Evolutionary conservation across 1,140 invertebrate genomes (phyloP).

Genomic region (Holcopasites calliopsidis): DNA sequence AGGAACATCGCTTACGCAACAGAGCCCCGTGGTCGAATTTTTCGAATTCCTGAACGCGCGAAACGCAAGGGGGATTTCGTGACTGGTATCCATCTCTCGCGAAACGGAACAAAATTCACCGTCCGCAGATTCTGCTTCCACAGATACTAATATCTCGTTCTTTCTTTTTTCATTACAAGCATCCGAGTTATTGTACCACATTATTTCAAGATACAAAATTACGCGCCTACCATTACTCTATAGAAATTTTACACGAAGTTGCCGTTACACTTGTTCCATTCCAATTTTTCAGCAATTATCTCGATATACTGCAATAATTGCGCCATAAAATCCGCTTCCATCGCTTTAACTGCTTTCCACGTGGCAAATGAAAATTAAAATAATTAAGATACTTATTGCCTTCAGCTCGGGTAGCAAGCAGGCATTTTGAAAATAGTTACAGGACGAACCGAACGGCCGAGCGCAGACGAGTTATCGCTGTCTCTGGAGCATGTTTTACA

Average conservation of each 20-base stretch:
- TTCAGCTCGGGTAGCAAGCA: not conserved
- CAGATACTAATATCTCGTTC: too few relatives aligned
- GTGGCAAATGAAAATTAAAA: not conserved
- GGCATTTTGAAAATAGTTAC: not conserved
- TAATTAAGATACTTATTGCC: not conserved
- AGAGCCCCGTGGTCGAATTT: constrained; percentile 61
- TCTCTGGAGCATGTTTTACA: not conserved
- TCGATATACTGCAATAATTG: not conserved
- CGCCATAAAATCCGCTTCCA: not conserved
- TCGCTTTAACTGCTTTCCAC: not conserved
- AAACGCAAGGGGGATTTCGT: not conserved
- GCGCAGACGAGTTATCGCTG: not conserved
- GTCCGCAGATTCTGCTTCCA: too few relatives aligned
- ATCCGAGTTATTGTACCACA: too few relatives aligned
- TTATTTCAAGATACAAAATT: too few relatives aligned
- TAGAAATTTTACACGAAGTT: too few relatives aligned
- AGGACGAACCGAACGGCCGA: not conserved
- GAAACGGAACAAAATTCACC: too few relatives aligned
- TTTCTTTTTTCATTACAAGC: too few relatives aligned
- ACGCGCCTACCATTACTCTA: too few relatives aligned
- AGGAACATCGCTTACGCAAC: constrained; percentile 71
- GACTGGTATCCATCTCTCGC: not conserved
- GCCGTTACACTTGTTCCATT: too few relatives aligned
- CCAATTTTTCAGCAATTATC: too few relatives aligned
- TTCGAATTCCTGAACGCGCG: constrained; percentile 65